These are phyloP conservation scores for Corythaeola cristata DNA, from an alignment of 2,113 vertebrate species.

Conservation along the genomic window DNA sequence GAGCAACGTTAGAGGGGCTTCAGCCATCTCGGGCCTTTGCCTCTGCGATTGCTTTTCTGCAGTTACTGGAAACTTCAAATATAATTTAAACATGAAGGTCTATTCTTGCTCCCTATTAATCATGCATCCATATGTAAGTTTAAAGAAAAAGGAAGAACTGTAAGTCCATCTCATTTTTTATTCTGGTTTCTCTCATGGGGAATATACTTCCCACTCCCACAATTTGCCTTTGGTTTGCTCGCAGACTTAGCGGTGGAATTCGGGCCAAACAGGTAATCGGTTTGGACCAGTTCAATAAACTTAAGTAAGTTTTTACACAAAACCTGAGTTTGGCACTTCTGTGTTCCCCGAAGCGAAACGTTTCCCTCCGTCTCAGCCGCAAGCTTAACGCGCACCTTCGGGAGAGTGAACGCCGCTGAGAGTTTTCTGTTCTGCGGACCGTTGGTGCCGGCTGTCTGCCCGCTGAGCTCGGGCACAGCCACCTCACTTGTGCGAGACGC, in stretches of 20 bases:
- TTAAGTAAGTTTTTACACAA: constrained; percentile 47
- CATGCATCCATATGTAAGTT: constrained; percentile 63
- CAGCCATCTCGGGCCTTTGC: constrained; percentile 45
- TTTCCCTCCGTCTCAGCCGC: not conserved
- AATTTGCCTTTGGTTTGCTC: constrained; percentile 19
- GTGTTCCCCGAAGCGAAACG: not conserved
- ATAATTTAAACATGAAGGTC: constrained; percentile 70
- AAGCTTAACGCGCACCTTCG: accelerated
- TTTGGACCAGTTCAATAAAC: constrained; percentile 58
- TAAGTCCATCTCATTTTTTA: constrained; percentile 59
- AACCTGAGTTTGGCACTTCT: not conserved
- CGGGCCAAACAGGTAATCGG: constrained; percentile 27
- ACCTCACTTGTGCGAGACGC: not conserved
- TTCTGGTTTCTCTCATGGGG: constrained; percentile 52
- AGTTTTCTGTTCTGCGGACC: not conserved
- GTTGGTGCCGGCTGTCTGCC: not conserved
- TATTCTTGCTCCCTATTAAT: constrained; percentile 74
- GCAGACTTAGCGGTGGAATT: constrained; percentile 35
- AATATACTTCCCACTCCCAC: not conserved
- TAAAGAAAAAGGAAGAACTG: constrained; percentile 66
- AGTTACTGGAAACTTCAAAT: constrained; percentile 66
- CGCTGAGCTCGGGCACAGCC: not conserved
- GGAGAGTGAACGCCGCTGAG: not conserved
- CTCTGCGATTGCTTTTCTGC: constrained; percentile 68
- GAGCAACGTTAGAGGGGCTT: constrained; percentile 33